These are phyloP conservation scores for Phyllotreta striolata DNA, from an alignment of 2,888 invertebrate genomes.

Conservation along the genomic window DNA sequence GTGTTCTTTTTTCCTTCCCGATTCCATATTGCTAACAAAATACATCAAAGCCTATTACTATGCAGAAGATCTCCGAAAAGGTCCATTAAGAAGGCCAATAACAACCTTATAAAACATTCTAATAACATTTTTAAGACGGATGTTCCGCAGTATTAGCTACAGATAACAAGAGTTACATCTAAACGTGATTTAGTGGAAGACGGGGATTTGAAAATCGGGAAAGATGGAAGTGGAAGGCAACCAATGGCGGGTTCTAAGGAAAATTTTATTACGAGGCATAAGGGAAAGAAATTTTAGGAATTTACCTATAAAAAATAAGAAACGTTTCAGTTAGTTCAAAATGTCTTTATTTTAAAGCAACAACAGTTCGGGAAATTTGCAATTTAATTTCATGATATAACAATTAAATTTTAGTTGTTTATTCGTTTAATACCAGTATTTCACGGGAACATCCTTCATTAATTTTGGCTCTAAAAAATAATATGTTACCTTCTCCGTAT, in stretches of 20 bases:
- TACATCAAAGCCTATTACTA: constrained; percentile 48
- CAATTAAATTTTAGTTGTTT: too few relatives aligned
- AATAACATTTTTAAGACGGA: constrained; percentile 56
- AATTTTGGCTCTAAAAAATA: too few relatives aligned
- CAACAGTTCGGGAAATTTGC: too few relatives aligned
- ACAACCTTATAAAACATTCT: constrained; percentile 47
- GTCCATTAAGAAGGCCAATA: constrained; percentile 57
- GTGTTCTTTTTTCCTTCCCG: neutral
- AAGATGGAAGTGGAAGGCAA: neutral
- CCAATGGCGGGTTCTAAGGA: neutral
- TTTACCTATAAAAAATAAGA: too few relatives aligned
- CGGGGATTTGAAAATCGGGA: constrained; percentile 12
- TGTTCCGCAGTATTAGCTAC: constrained; percentile 53
- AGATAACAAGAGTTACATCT: constrained; percentile 57
- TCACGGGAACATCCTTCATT: too few relatives aligned
- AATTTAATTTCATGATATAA: too few relatives aligned
- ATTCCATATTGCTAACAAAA: constrained; percentile 29
- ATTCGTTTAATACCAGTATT: too few relatives aligned
- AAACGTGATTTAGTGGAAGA: constrained; percentile 55
- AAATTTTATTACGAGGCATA: too few relatives aligned
- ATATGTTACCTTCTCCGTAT: too few relatives aligned
- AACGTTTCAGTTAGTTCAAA: too few relatives aligned
- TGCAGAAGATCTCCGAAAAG: constrained; percentile 52
- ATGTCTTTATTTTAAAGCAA: too few relatives aligned
- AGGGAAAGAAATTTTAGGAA: too few relatives aligned